Evolutionary conservation across 2,888 invertebrate species (phyloP).

Genomic region (Eumacrocentrus americanus): DNA sequence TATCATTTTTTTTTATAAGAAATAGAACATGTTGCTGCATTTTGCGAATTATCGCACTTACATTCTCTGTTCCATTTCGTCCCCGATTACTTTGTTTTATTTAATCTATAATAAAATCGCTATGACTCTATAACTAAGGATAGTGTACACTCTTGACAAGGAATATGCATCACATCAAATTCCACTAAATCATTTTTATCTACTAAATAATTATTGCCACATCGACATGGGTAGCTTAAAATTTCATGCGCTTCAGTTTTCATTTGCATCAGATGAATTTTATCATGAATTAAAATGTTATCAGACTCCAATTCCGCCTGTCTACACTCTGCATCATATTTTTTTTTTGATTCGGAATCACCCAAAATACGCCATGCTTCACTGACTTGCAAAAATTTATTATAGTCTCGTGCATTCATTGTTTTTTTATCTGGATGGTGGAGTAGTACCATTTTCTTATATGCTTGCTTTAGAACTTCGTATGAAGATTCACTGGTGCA

Average conservation of each 20-base stretch:
- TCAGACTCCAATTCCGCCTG: slow-evolving; percentile 66
- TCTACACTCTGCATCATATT: slow-evolving; percentile 70
- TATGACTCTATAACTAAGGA: slow-evolving; percentile 64
- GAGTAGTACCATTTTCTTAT: slow-evolving; percentile 66
- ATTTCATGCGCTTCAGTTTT: slow-evolving; percentile 54
- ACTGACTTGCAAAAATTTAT: slow-evolving; percentile 66
- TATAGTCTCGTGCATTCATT: slow-evolving; percentile 42
- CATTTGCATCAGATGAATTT: slow-evolving; percentile 65
- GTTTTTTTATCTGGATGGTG: slow-evolving; percentile 70
- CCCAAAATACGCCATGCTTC: slow-evolving; percentile 76
- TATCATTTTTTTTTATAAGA: slow-evolving; percentile 62
- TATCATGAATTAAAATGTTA: slow-evolving; percentile 68
- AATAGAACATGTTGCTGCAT: slow-evolving; percentile 62
- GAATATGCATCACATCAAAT: slow-evolving; percentile 48
- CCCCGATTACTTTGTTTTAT: background rate
- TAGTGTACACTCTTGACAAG: slow-evolving; percentile 78
- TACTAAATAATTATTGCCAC: slow-evolving; percentile 70
- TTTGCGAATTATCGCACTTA: slow-evolving; percentile 41
- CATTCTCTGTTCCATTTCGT: background rate
- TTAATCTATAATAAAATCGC: background rate
- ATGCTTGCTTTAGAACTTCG: slow-evolving; percentile 69
- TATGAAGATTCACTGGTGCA: slow-evolving; percentile 64
- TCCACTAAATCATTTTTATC: slow-evolving; percentile 55
- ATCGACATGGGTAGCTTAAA: slow-evolving; percentile 71
- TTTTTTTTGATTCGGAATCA: slow-evolving; percentile 67